Evolutionary conservation across 2,888 invertebrate species (phyloP), one percentile per base, ranked within the genome.

Genomic region (Actias luna): DNA sequence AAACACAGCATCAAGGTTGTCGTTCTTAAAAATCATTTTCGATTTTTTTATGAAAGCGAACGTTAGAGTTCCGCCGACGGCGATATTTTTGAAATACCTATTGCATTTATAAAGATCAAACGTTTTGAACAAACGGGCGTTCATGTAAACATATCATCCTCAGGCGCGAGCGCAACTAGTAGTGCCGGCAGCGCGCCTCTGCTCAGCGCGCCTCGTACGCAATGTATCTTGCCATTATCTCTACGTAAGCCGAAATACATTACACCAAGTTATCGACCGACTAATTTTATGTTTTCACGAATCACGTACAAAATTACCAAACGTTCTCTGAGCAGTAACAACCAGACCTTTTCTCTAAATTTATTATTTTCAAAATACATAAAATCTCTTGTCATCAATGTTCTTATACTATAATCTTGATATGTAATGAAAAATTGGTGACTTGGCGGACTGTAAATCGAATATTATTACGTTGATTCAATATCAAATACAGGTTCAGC

Each of bases 31-130:
- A 90, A 88, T 87, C 84, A 84, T 87, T 89, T 84, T 82, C 77
- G 76, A 77, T 84, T 88, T 88, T 88, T 89, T 90, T 85, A 85
- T 88, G 78, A 88, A 87, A 87, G 84, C 83, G 67, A 73, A 75
- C 79, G 81, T 77, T 79, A 77, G 82, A 82, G 82, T 85, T 84
- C 82, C 82, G 82, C 76, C 81, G 82, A 80, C 84, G 80, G 79
- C 81, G 88, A 85, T 88, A 88, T 90, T 92, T 89, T 87, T 82
- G 85, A 88, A 91, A 92, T 90, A 90, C 90, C 89, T 90, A 89
- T 90, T 88, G 89, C 91, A 89, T 91, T 90, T 89, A 89, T 87
- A 91, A 90, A 92, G 92, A 92, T 92, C 92, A 92, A 92, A 92
- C 88, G 90, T 68, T 73, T 80, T 67, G 85, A 85, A 88, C 89